Conservation (phyloP, 2,113 vertebrate species). For the Aegotheles bennettii region DNA sequence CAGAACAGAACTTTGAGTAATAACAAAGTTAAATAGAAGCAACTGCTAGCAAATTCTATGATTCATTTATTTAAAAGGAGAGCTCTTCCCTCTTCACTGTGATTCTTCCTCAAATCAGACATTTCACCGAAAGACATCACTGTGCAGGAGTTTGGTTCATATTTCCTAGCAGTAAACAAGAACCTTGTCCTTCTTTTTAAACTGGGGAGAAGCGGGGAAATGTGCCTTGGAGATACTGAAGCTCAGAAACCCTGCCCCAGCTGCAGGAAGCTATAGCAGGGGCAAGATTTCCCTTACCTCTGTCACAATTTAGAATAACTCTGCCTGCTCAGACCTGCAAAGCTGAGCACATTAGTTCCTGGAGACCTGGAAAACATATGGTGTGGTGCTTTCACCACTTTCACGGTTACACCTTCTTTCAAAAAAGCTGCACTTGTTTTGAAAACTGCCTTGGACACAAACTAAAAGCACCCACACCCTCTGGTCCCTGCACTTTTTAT, state of each 20-base stretch:
- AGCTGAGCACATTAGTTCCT: no score
- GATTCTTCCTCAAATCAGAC: neutral
- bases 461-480: no score
- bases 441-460: neutral
- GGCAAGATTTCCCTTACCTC: neutral
- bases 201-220: neutral
- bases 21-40: neutral
- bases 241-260: neutral
- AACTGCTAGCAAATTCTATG: neutral
- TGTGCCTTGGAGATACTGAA: neutral
- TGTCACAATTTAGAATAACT: neutral
- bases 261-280: neutral
- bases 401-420: neutral
- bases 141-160: neutral
- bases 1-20: neutral
- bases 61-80: neutral
- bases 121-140: neutral
- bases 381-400: fast-evolving
- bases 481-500: neutral
- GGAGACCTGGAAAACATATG: neutral
- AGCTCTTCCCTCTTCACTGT: neutral
- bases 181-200: neutral
- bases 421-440: neutral
- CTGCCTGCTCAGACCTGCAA: neutral
- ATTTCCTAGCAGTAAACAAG: neutral